Conservation (phyloP, 2,888 invertebrate genomes). For the Aplocera efformata region DNA sequence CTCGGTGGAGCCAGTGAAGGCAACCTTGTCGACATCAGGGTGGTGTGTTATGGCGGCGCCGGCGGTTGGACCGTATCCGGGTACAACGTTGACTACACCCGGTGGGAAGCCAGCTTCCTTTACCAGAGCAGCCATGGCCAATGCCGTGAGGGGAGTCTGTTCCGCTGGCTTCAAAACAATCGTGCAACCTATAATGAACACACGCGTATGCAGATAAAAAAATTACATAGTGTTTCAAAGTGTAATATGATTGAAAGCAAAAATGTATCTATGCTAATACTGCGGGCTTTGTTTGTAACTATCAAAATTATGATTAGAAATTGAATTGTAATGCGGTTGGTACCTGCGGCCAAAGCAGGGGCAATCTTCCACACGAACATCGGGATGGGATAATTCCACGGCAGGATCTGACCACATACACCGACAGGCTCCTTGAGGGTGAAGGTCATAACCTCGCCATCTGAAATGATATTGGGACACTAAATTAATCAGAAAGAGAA, state of each 20-base stretch:
- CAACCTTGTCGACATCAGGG: slow-evolving; percentile 90
- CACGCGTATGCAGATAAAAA: background rate
- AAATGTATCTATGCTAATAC: too few species aligned
- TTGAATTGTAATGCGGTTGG: background rate
- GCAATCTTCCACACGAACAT: slow-evolving; percentile 98
- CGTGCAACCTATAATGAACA: slow-evolving; percentile 81
- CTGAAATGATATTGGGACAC: slow-evolving; percentile 47
- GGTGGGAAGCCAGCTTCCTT: slow-evolving; percentile 95
- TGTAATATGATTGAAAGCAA: too few species aligned
- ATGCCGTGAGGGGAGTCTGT: slow-evolving; percentile 94
- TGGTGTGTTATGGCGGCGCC: slow-evolving; percentile 88
- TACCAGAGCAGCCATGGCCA: slow-evolving; percentile 90
- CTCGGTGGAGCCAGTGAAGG: slow-evolving; percentile 83
- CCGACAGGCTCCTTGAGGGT: slow-evolving; percentile 92
- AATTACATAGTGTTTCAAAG: background rate
- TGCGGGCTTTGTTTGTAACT: background rate
- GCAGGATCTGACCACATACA: slow-evolving; percentile 94
- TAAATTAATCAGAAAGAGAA: background rate
- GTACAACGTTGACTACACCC: slow-evolving; percentile 93
- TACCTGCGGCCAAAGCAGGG: slow-evolving; percentile 85
- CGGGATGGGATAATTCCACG: slow-evolving; percentile 95
- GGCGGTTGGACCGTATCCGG: slow-evolving; percentile 89
- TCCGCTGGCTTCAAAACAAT: slow-evolving; percentile 95
- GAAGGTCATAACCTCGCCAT: slow-evolving; percentile 89
- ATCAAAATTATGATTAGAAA: background rate